phyloP scores from a whole-genome alignment of 2,888 invertebrate species.

The Drosophila parthenogenetica region DNA sequence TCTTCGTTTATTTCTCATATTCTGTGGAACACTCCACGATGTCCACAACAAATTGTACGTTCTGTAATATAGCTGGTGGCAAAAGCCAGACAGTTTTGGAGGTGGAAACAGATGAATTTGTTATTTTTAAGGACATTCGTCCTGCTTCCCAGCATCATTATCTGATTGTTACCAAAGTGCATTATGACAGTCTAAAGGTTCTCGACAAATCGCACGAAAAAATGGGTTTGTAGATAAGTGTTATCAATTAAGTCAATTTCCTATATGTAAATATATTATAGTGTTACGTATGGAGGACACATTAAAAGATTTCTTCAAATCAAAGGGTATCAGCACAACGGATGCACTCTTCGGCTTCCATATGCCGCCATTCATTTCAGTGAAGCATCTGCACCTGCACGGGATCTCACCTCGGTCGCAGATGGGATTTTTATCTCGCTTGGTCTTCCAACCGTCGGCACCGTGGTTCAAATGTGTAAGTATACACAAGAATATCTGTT shows the following conservation, averaged over 20 bases:
- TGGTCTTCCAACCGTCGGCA: conserved; percentile 90
- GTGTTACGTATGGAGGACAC: conserved; percentile 87
- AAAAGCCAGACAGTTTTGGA: conserved; percentile 87
- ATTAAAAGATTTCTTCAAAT: conserved; percentile 85
- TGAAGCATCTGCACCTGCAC: conserved; percentile 93
- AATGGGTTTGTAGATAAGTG: conserved; percentile 87
- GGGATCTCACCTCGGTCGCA: conserved; percentile 91
- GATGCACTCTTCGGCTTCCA: conserved; percentile 92
- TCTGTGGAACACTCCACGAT: conserved; percentile 13
- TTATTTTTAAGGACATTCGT: conserved; percentile 93
- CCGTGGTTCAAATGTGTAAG: conserved; percentile 94
- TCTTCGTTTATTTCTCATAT: not conserved
- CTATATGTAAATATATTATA: not conserved
- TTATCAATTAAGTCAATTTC: not conserved
- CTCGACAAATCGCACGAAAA: conserved; percentile 88
- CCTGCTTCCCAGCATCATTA: conserved; percentile 93
- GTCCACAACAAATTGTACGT: conserved; percentile 86
- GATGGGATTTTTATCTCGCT: conserved; percentile 88
- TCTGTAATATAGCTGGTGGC: conserved; percentile 90
- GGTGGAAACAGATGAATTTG: conserved; percentile 90
- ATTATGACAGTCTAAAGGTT: conserved; percentile 91
- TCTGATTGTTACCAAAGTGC: conserved; percentile 91
- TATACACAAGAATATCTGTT: not conserved
- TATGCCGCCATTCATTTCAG: conserved; percentile 95
- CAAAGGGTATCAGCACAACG: conserved; percentile 85